phyloP scores from a whole-genome alignment of 2,888 invertebrate genomes.

The Eupeodes luniger region DNA sequence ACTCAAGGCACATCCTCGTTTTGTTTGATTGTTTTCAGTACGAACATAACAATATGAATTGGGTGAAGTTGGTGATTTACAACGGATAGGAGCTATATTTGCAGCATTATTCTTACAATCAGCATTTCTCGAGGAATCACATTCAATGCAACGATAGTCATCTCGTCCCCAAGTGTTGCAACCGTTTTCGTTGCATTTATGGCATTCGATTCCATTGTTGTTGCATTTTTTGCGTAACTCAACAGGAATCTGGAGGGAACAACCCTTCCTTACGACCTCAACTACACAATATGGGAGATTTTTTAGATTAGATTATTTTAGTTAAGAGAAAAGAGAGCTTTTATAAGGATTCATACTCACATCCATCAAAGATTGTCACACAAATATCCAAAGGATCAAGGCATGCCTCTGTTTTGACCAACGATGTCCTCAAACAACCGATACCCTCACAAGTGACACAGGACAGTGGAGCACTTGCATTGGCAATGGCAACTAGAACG shows the following conservation, averaged over 20 bases:
- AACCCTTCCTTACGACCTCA: slow-evolving; percentile 80
- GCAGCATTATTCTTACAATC: slow-evolving; percentile 78
- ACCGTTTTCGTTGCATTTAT: slow-evolving; percentile 80
- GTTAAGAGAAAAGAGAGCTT: not conserved
- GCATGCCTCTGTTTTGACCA: slow-evolving; percentile 77
- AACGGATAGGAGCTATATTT: slow-evolving; percentile 77
- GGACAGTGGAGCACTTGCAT: slow-evolving; percentile 78
- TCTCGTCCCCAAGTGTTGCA: slow-evolving; percentile 81
- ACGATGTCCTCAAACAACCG: slow-evolving; percentile 79
- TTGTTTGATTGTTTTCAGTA: slow-evolving; percentile 74
- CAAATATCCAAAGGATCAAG: slow-evolving; percentile 81
- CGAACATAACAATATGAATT: slow-evolving; percentile 82
- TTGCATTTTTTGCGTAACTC: slow-evolving; percentile 79
- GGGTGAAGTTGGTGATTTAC: slow-evolving; percentile 79
- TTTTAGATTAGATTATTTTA: not conserved
- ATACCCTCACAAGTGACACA: slow-evolving; percentile 81
- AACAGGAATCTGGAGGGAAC: slow-evolving; percentile 80
- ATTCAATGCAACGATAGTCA: slow-evolving; percentile 80
- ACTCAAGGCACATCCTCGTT: slow-evolving; percentile 78
- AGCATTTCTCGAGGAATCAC: slow-evolving; percentile 79
- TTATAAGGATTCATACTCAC: slow-evolving; percentile 76
- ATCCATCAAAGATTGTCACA: slow-evolving; percentile 81
- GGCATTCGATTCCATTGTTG: slow-evolving; percentile 77
- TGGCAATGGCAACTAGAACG: slow-evolving; percentile 17
- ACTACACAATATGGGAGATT: slow-evolving; percentile 65